Conservation (phyloP, 1,140 invertebrate species). For the Drosophila kurseongensis region DNA sequence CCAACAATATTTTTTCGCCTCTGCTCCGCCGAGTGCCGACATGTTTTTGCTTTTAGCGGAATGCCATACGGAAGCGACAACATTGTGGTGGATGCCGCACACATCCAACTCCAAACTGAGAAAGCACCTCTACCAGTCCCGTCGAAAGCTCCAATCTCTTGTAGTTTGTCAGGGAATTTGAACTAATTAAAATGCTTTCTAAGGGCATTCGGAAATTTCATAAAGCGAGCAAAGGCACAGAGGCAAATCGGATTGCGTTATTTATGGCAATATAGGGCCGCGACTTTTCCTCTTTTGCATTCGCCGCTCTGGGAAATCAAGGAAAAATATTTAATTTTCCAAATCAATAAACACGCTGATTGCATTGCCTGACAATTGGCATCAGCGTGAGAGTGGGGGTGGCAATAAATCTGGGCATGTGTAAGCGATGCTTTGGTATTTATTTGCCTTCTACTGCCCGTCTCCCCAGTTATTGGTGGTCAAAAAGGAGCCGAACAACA, state of each 20-base stretch:
- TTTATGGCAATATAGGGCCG: constrained; percentile 64
- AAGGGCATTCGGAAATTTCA: constrained; percentile 53
- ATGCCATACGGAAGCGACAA: constrained; percentile 46
- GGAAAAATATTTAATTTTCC: constrained; percentile 83
- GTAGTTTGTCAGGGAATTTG: constrained; percentile 30
- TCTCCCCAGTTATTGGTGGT: constrained; percentile 63
- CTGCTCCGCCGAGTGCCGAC: constrained; percentile 34
- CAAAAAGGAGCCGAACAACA: constrained; percentile 28
- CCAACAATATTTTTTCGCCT: constrained; percentile 54
- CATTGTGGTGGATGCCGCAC: constrained; percentile 30
- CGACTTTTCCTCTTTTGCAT: constrained; percentile 47
- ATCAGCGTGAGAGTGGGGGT: constrained; percentile 25
- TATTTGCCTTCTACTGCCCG: constrained; percentile 14
- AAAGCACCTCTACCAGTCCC: neutral
- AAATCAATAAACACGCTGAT: constrained; percentile 82
- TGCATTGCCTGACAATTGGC: constrained; percentile 77
- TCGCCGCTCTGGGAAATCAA: constrained; percentile 29
- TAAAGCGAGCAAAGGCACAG: constrained; percentile 17
- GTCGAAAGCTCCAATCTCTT: constrained; percentile 5
- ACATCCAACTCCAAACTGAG: neutral
- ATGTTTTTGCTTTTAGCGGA: constrained; percentile 71
- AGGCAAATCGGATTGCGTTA: constrained; percentile 60
- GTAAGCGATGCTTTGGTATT: constrained; percentile 47
- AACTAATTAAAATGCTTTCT: constrained; percentile 71
- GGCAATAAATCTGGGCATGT: constrained; percentile 71